Base-by-base conservation (phyloP, 2,113 vertebrate genomes). In the Rhinoptilus africanus region DNA sequence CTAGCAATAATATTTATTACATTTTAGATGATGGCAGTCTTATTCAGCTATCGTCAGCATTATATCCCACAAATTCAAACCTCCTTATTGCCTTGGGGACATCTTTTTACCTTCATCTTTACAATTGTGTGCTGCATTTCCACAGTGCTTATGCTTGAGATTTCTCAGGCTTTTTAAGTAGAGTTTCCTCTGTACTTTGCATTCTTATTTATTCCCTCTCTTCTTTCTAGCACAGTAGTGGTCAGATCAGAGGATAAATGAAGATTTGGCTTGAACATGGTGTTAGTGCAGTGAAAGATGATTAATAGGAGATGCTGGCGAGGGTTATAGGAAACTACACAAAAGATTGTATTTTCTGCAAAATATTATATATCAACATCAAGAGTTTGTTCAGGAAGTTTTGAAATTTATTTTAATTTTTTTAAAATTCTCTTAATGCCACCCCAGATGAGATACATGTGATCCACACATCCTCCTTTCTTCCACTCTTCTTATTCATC, bases 31-130 rank as follows among this genome's bases (percentile, higher is more conserved):
- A 84, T 76, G 68, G 35, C 50, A 96, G 26, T 74, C 71, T 81
- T 88, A 91, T 91, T 78, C 74, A 76, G 50, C 68, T 93, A n/a
- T 92, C 59, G 35, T 92, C 89, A 94, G 71, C 85, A 84, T 82
- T 89, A 59, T 87, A 91, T 48, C 67, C 88, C 80, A 80, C 50
- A 85, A 67, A 91, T 96, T 96, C 79, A 96, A 85, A 92, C 69
- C 69, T 91, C 80, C 62, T 90, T 53, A 93, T 94, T 96, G 90
- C 89, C 85, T 93, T 93, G 39, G 53, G 91, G 89, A 76, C n/a
- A 82, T 84, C 12, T 77, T 96, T 92, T 91, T 89, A 53, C 91
- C 72, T 97, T 93, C 76, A 71, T 74, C 85, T 19, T 95, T 91
- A 80, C 22, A 86, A 59, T 0, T 39, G 22, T 91, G 34, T 47